These are phyloP conservation scores for Scolopax bukidnonensis DNA, from an alignment of 2,797 vertebrate genomes.

Conservation along the genomic window DNA sequence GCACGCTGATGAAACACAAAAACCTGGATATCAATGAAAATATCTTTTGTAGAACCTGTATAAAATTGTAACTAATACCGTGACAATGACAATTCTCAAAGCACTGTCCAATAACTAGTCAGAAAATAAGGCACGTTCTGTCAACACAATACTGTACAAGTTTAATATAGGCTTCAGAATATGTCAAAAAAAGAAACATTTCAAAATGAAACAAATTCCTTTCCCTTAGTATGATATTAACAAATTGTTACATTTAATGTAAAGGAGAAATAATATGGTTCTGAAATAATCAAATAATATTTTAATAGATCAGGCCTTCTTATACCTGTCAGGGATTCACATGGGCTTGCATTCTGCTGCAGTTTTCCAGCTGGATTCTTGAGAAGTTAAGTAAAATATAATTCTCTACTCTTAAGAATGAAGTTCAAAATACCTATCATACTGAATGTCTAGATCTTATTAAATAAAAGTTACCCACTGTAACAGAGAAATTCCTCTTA, in stretches of 20 bases:
- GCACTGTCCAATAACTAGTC: background rate
- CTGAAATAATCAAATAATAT: background rate
- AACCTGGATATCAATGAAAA: background rate
- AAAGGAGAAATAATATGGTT: background rate
- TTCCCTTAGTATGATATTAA: background rate
- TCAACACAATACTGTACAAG: background rate
- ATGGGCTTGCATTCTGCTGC: background rate
- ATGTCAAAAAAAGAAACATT: background rate
- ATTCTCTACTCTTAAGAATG: background rate
- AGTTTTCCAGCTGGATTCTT: background rate
- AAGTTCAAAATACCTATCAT: background rate
- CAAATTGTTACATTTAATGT: background rate
- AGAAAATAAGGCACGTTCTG: background rate
- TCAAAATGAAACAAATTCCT: background rate
- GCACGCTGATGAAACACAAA: background rate
- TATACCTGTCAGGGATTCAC: background rate
- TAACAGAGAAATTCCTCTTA: background rate
- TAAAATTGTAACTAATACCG: background rate
- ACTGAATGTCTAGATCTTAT: background rate
- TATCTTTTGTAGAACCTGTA: background rate
- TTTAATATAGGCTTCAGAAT: background rate
- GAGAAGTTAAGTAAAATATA: background rate
- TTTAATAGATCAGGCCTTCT: background rate
- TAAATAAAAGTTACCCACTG: background rate
- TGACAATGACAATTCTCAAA: background rate